Evolutionary conservation across 2,797 vertebrate species (phyloP), one percentile per base, ranked within the genome.

Genomic region (Coluber constrictor): DNA sequence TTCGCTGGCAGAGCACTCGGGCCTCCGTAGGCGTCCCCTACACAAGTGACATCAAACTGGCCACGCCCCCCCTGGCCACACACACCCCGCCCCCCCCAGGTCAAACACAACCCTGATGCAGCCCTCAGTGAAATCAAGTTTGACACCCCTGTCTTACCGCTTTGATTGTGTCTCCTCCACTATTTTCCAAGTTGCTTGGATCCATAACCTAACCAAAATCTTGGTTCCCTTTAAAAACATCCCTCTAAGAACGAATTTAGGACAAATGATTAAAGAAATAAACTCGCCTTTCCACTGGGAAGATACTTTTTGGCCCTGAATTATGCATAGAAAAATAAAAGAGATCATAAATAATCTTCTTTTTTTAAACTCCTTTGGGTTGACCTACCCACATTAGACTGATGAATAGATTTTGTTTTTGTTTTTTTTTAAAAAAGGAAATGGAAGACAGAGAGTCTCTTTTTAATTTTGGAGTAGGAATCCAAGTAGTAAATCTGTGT

Each of bases 321-420:
- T 95, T 95, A 95, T 93, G 56, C 83, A 93, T 66, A 93, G 92
- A 93, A 83, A 95, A 96, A 95, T 95, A 92, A 94, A 96, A 94
- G 66, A 95, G 83, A 60, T 93, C 94, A 96, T 94, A 95, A 96
- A 92, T 91, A 94, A 90, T 95, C 63, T 8, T 88, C 89, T 95
- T 60, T 93, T 93, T 83, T 57, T 7, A 63, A 63, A 59, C 51
- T n/a, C 87, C 56, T 96, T 95, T 95, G 74, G 92, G 93, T 94
- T 93, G 94, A 92, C 74, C 95, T 94, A 63, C 8, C 92, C 93
- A 92, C 94, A 96, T 95, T 94, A 93, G 83, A 91, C 66, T 92
- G 94, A 97, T 95, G 96, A 96, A 96, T 92, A 93, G 94, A 92
- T 95, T 74, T 95, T 92, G 95, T 94, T 91, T 83, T 37, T 37